Percentiles rank a stretch among this genome's conserved stretches.
Conservation (phyloP, 2,888 invertebrate species). For the Rhagonycha fulva region DNA sequence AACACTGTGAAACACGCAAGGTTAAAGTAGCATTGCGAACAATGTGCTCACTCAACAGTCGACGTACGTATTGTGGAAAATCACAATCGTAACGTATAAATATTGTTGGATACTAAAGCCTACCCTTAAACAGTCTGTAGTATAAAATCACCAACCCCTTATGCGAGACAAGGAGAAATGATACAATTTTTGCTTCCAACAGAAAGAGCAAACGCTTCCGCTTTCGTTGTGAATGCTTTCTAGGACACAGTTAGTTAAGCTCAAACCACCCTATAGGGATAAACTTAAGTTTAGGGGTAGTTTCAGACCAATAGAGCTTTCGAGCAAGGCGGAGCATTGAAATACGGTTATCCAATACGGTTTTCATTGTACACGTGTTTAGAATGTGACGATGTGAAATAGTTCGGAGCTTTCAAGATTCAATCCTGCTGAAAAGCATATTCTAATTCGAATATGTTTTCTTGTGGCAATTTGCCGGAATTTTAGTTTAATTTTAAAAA, state of each 20-base stretch:
- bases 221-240: conserved; percentile 33
- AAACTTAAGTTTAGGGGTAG: conserved; percentile 54
- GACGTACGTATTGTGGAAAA: conserved; percentile 54
- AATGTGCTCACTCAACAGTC: conserved; percentile 45
- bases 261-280: conserved; percentile 55
- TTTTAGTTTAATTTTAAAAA: conserved; percentile 24
- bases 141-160: conserved; percentile 35
- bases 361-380: conserved; percentile 52
- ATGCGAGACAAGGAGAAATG: conserved; percentile 36
- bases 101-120: conserved; percentile 54
- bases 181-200: conserved; percentile 9
- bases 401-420: conserved; percentile 22
- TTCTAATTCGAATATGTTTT: conserved; percentile 39
- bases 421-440: conserved; percentile 33
- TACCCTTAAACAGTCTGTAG: conserved; percentile 40
- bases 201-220: conserved; percentile 4
- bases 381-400: conserved; percentile 29
- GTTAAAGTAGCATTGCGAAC: conserved; percentile 28
- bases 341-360: conserved; percentile 58
- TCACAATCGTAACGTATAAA: conserved; percentile 53
- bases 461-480: conserved; percentile 33
- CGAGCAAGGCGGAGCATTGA: conserved; percentile 50
- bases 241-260: conserved; percentile 37
- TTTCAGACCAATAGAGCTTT: conserved; percentile 55
- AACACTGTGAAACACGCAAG: conserved; percentile 23